phyloP scores from a whole-genome alignment of 1,140 invertebrate genomes.

The Schlechtendalia chinensis region DNA sequence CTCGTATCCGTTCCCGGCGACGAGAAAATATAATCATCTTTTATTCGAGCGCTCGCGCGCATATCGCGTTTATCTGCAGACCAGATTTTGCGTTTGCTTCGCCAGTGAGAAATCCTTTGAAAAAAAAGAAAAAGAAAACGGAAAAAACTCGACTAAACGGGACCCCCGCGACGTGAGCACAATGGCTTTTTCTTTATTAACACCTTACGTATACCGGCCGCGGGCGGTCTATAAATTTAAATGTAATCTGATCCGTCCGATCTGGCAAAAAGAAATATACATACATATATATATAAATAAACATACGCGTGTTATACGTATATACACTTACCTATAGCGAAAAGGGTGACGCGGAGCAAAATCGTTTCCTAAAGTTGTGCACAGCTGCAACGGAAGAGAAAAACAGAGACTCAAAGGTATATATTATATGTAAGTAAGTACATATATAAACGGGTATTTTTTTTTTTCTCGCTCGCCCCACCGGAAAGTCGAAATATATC shows the following conservation, averaged over 20 bases:
- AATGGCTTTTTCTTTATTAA: constrained; percentile 48
- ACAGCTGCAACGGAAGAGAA: constrained; percentile 32
- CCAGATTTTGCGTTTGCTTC: constrained; percentile 10
- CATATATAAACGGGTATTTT: neutral
- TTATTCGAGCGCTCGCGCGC: neutral
- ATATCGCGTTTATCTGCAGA: constrained; percentile 17
- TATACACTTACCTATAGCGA: neutral
- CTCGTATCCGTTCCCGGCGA: too few relatives aligned
- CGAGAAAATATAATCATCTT: too few relatives aligned
- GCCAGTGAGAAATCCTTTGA: constrained; percentile 44
- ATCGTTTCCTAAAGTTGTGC: constrained; percentile 41
- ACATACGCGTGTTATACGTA: neutral
- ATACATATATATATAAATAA: neutral
- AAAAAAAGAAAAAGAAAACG: constrained; percentile 11
- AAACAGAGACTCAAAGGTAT: constrained; percentile 28
- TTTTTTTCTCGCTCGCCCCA: constrained; percentile 1
- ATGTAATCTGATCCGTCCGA: constrained; percentile 48
- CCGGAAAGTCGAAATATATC: constrained; percentile 39
- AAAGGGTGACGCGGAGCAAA: constrained; percentile 40
- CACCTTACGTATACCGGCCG: constrained; percentile 31
- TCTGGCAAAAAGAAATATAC: constrained; percentile 21
- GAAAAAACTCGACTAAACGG: neutral
- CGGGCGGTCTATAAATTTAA: constrained; percentile 50
- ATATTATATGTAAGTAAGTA: constrained; percentile 2
- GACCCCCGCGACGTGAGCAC: neutral